A percentile compares a stretch with the other conserved stretches of the same genome.
Evolutionary conservation across 2,113 vertebrate genomes (phyloP).

Genomic region (Candoia aspera): DNA sequence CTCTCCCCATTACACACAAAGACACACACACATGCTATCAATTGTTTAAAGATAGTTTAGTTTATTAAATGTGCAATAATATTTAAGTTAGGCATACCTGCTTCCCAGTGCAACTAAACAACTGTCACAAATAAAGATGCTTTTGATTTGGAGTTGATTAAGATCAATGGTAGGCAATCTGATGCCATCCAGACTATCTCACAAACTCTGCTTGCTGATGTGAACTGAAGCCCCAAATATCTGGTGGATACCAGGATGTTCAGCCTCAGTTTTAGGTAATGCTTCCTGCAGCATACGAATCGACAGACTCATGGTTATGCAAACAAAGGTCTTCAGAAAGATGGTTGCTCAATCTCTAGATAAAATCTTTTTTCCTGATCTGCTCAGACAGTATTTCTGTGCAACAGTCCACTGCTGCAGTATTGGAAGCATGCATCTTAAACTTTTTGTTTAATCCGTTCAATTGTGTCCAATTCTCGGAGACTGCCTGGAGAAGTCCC

Average conservation of each 20-base stretch:
- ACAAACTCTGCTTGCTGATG: not conserved
- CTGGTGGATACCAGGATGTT: not conserved
- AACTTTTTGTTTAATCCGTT: not conserved
- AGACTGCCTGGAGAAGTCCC: too few relatives aligned
- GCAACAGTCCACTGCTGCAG: not conserved
- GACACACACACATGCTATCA: not conserved
- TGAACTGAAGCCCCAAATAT: not conserved
- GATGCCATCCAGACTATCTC: not conserved
- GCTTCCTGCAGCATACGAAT: not conserved
- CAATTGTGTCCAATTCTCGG: too few relatives aligned
- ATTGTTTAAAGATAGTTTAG: not conserved
- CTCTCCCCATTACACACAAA: not conserved
- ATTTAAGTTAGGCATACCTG: not conserved
- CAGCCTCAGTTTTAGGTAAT: not conserved
- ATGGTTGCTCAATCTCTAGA: not conserved
- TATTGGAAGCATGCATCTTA: not conserved
- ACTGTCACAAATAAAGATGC: not conserved
- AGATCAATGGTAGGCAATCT: not conserved
- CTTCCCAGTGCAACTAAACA: not conserved
- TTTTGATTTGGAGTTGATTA: not conserved
- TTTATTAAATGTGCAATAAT: conserved; percentile 1
- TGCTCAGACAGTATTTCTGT: not conserved
- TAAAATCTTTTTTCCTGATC: too few relatives aligned
- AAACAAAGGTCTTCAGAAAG: not conserved
- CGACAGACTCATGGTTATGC: not conserved